These are phyloP conservation scores for Sternarchorhynchus goeldii DNA, from an alignment of 2,797 vertebrate genomes.

Conservation along the genomic window DNA sequence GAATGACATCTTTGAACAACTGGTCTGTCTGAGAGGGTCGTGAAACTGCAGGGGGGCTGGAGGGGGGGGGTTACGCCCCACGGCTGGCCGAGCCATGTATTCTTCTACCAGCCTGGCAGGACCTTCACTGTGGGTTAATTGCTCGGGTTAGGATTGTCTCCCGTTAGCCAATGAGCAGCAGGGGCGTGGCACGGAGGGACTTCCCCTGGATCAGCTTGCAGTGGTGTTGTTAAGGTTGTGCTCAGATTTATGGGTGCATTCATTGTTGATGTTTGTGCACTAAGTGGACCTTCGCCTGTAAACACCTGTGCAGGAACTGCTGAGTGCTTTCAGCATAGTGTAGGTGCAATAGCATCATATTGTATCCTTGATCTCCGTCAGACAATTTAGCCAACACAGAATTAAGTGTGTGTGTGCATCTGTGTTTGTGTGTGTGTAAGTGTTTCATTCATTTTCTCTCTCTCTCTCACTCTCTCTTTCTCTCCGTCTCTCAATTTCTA, in stretches of 20 bases:
- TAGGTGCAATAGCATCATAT: no score
- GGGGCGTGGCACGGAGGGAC: not conserved
- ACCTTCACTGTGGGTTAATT: slow-evolving; percentile 32
- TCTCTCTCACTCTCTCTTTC: not conserved
- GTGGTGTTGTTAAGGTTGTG: not conserved
- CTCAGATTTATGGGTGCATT: not conserved
- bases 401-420: not conserved
- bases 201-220: not conserved
- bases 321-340: no score
- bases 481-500: not conserved
- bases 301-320: no score
- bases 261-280: no score
- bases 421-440: not conserved
- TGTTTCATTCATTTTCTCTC: slow-evolving; percentile 1
- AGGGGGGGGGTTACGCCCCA: not conserved
- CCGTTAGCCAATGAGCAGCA: slow-evolving; percentile 3
- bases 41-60: not conserved
- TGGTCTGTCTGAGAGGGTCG: slow-evolving; percentile 21
- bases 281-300: no score
- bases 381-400: no score
- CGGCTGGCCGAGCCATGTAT: slow-evolving; percentile 23
- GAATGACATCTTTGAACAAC: slow-evolving; percentile 46
- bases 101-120: slow-evolving; percentile 29
- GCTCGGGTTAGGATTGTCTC: slow-evolving; percentile 24
- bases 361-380: no score